Base-by-base conservation (phyloP, 2,113 vertebrate genomes). In the Aspiorhynchus laticeps region DNA sequence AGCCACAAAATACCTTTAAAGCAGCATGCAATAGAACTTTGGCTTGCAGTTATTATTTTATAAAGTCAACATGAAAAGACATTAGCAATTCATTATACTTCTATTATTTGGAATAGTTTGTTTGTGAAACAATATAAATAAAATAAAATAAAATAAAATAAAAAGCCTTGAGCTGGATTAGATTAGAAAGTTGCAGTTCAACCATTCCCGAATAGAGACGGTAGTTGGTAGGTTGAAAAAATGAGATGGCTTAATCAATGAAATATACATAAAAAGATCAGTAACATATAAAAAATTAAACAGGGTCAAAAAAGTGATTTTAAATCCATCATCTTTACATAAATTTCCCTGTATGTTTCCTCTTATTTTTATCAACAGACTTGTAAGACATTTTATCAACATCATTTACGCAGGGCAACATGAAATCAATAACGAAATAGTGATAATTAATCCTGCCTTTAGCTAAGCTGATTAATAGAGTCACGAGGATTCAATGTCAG, bases 301-400 rank as follows among this genome's bases (percentile, higher is more conserved):
- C 5, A 33, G 9, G 26, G 31, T 3, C 4, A 73, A 56, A 77
- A 48, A 51, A 36, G 15, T 53, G 28, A 53, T 61, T 88, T 87
- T 69, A 63, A 87, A 87, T 63, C 48, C 46, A 84, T 88, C 59
- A 46, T 65, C 83, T 61, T 79, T 84, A 69, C 53, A 85, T 12
- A 4, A 1, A 28, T 71, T 15, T 71, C 43, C 65, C 77, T 56
- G 65, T 17, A 31, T 31, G n/a, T 38, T 75, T 69, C 65, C 36
- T 80, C 48, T 82, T 77, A 28, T 19, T n/a, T 53, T 69, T 28
- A 4, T 7, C 31, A 31, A 4, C 38, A 48, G 73, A 51, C 74
- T 24, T 19, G 6, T n/a, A 3, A 76, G 56, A 61, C 53, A 43
- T 85, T 76, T 79, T 48, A 51, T 82, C 76, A 80, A 85, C 11